These are phyloP conservation scores for Melipona quadrifasciata DNA, from an alignment of 1,140 invertebrate species.

Conservation along the genomic window DNA sequence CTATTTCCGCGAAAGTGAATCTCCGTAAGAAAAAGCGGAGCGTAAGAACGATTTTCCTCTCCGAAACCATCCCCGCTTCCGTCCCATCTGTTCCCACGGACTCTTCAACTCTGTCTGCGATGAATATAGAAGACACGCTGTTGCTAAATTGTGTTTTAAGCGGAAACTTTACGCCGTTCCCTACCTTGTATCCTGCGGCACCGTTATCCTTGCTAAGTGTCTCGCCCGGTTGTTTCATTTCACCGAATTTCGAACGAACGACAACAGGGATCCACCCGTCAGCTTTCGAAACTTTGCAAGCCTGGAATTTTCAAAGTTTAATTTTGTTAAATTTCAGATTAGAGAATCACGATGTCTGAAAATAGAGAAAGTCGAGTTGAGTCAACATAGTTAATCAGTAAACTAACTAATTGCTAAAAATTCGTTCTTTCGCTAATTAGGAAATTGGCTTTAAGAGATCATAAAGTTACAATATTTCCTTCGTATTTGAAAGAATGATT, in stretches of 20 bases:
- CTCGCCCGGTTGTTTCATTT: constrained; percentile 48
- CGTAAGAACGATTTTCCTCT: constrained; percentile 55
- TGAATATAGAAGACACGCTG: constrained; percentile 60
- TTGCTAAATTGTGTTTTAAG: constrained; percentile 69
- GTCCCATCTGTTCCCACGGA: constrained; percentile 52
- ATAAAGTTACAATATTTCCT: background rate
- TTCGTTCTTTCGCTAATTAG: no score
- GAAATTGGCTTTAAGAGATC: background rate
- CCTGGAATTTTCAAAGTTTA: background rate
- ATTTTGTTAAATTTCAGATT: background rate
- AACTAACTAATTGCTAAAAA: no score
- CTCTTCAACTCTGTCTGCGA: constrained; percentile 58
- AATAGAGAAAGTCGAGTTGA: no score
- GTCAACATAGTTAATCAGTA: no score
- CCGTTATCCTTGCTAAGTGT: constrained; percentile 58
- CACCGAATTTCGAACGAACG: constrained; percentile 44
- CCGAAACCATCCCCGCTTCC: constrained; percentile 47
- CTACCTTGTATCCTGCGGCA: constrained; percentile 32
- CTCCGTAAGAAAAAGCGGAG: constrained; percentile 46
- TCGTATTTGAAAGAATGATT: no score
- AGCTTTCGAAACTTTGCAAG: background rate
- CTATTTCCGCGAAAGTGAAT: constrained; percentile 32
- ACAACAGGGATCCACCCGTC: background rate
- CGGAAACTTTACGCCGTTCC: constrained; percentile 60
- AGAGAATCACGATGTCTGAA: background rate